Base-by-base conservation (phyloP, 2,113 vertebrate genomes). In the Silurus meridionalis region DNA sequence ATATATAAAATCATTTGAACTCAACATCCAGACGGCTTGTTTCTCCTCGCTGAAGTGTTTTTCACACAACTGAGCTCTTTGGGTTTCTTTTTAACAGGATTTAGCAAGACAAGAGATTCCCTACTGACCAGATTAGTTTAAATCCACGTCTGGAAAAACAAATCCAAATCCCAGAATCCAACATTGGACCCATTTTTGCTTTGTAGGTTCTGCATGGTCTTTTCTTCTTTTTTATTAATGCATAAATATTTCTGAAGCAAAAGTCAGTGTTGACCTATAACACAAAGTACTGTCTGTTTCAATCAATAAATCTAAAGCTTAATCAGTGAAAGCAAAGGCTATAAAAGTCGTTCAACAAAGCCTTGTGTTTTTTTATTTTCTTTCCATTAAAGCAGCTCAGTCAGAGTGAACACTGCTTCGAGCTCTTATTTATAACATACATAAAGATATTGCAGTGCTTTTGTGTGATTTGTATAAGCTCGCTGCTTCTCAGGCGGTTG, bases 111-210 rank as follows among this genome's bases (percentile, higher is more conserved):
- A 80, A 28, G 25, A 61, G 25, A 79, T 58, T 58, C 77, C 77
- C 53, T 8, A 17, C 15, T 80, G 55, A 80, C 78, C 57, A 60
- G 78, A 80, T 80, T 80, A 60, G 57, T 60, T 21, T 80, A 80
- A 80, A 80, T 80, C 78, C 78, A 80, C 10, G 57, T 80, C 57
- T 80, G 78, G 78, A 60, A 60, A 80, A 80, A 79, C 53, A 79
- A 58, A 28, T 4, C n/a, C 75, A 79, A 57, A 58, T 78, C 75
- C 52, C 52, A 25, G 25, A 79, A 58, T 9, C 3, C 52, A 14
- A 15, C 6, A 7, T 6, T 60, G 25, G 25, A 46, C 57, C 37
- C 14, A 7, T 23, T 74, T 74, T 52, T 58, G 14, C 13, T 25
- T 28, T 79, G 25, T 19, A 58, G n/a, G 53, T 78, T 37, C 7